phyloP scores from a whole-genome alignment of 1,140 invertebrate species.

The Brachionus angularis region DNA sequence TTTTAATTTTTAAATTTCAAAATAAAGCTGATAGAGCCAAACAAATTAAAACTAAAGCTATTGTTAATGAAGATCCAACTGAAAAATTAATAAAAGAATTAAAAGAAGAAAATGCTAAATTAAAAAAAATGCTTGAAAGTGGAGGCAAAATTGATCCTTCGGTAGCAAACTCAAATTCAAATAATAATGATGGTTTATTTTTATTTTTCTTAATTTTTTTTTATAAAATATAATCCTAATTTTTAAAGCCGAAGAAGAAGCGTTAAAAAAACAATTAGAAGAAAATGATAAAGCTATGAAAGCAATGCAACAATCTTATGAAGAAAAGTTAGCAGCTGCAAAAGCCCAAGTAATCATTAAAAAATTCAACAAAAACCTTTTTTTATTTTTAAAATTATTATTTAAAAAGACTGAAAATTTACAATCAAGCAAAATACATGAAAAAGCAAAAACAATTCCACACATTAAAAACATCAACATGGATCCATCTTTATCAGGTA shows the following conservation, averaged over 20 bases:
- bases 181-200: slow-evolving; percentile 46
- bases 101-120: slow-evolving; percentile 55
- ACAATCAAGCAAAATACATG: slow-evolving; percentile 51
- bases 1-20: neutral
- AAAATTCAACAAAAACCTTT: neutral
- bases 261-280: slow-evolving; percentile 59
- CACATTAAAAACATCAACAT: slow-evolving; percentile 65
- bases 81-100: slow-evolving; percentile 62
- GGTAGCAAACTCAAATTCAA: slow-evolving; percentile 48
- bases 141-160: slow-evolving; percentile 51
- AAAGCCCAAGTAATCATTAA: slow-evolving; percentile 47
- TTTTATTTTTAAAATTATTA: slow-evolving; percentile 52
- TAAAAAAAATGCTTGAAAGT: slow-evolving; percentile 54
- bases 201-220: slow-evolving; percentile 43
- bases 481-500: slow-evolving; percentile 62
- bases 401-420: slow-evolving; percentile 52
- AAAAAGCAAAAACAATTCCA: slow-evolving; percentile 60
- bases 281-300: slow-evolving; percentile 63
- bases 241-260: slow-evolving; percentile 53
- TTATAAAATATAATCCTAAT: slow-evolving; percentile 14
- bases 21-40: slow-evolving; percentile 63
- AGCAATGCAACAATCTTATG: slow-evolving; percentile 62
- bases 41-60: slow-evolving; percentile 63
- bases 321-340: slow-evolving; percentile 59
- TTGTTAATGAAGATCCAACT: slow-evolving; percentile 64